Base-by-base conservation (phyloP, 2,888 invertebrate genomes). In the Cephus rjabovi region DNA sequence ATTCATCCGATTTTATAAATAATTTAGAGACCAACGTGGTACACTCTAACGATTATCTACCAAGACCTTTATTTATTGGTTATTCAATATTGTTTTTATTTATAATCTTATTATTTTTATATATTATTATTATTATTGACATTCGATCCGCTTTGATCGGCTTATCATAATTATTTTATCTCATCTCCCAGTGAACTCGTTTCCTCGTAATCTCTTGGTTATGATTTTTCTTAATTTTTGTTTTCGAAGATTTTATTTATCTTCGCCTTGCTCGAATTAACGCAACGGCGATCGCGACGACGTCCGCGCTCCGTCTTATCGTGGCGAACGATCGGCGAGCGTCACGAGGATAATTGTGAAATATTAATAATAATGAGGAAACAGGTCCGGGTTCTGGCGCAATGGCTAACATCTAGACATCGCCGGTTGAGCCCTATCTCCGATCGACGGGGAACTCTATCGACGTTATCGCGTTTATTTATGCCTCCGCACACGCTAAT, bases 341-440 rank as follows among this genome's bases (percentile, higher is more conserved):
- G 56, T 23, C 56, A 56, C 9, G 56, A 56, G 56, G 84, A 87
- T 87, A 87, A 87, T 88, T 88, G 86, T 85, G 87, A 87, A 89
- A 89, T 86, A 88, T 87, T 86, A 88, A 87, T 88, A 87, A 87
- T 86, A 87, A 88, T 83, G 85, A 87, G 86, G 85, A 87, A 86
- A 86, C 82, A 81, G 83, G 83, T 83, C 81, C 83, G 79, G 81
- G 81, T 77, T 80, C 75, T 84, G 84, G 83, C 79, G 83, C 83
- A 85, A 84, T 80, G 81, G 82, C 81, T 83, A 84, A 79, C 82
- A 81, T 83, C 80, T 81, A 80, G 79, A 79, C 79, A 81, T 83
- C 82, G 84, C 77, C 73, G 75, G 74, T 56, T 33, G 9, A 79
- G 75, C 75, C 75, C 75, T 81, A 81, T 81, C 80, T 76, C 69